Evolutionary conservation across 2,888 invertebrate genomes (phyloP).

Genomic region (Drosophila nr. medialis): DNA sequence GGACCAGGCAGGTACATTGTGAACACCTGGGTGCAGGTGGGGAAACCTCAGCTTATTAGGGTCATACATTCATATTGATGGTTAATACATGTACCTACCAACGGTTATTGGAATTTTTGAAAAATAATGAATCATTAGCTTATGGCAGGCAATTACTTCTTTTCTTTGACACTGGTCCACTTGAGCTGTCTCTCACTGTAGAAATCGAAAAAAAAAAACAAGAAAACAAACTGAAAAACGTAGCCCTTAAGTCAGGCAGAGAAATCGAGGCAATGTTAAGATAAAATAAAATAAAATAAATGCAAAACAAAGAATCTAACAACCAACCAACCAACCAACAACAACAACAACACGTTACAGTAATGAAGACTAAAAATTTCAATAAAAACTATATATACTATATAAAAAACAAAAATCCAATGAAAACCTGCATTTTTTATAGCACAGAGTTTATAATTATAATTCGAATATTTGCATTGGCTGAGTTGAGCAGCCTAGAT

Average conservation of each 20-base stretch:
- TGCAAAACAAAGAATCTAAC: slow-evolving; percentile 12
- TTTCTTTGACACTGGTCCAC: no score
- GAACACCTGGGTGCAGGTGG: no score
- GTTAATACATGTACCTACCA: no score
- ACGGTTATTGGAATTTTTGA: no score
- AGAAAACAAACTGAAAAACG: slow-evolving; percentile 5
- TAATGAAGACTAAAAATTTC: slow-evolving; percentile 76
- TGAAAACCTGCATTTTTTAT: slow-evolving; percentile 23
- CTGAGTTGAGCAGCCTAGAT: background rate
- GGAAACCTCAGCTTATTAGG: no score
- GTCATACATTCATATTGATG: no score
- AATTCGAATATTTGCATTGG: background rate
- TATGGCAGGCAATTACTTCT: no score
- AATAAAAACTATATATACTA: slow-evolving; percentile 75
- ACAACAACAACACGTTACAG: slow-evolving; percentile 65
- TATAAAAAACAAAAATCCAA: slow-evolving; percentile 46
- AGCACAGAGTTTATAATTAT: background rate
- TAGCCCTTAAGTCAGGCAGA: slow-evolving; percentile 50
- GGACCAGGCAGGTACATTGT: no score
- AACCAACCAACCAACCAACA: slow-evolving; percentile 41
- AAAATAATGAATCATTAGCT: no score
- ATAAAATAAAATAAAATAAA: slow-evolving; percentile 1
- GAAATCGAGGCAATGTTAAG: slow-evolving; percentile 24
- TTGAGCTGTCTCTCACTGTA: background rate
- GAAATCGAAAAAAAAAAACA: background rate